These are phyloP conservation scores for Oncorhynchus nerka DNA, from an alignment of 2,113 vertebrate genomes.

Conservation along the genomic window DNA sequence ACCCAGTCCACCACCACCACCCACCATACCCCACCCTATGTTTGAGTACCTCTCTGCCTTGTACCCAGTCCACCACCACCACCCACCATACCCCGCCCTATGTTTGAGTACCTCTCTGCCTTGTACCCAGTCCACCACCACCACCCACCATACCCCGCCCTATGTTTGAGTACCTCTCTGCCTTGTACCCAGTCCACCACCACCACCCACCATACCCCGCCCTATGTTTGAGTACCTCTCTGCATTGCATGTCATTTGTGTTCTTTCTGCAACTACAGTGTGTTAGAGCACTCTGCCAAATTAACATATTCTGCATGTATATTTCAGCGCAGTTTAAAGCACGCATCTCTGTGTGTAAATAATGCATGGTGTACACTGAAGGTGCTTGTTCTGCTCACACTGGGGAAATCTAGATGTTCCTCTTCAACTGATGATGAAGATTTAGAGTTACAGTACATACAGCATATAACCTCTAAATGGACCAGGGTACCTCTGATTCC, in stretches of 20 bases:
- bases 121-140: constrained; percentile 19
- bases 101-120: neutral
- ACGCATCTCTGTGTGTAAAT: constrained; percentile 87
- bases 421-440: no score
- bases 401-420: constrained; percentile 80
- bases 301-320: constrained; percentile 98
- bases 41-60: neutral
- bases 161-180: neutral
- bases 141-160: neutral
- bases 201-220: no score
- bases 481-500: constrained; percentile 85
- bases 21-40: constrained; percentile 19
- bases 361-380: constrained; percentile 89
- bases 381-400: constrained; percentile 78
- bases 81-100: no score
- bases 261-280: constrained; percentile 80
- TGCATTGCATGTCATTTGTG: constrained; percentile 47
- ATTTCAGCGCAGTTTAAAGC: constrained; percentile 93
- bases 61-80: neutral
- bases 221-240: constrained; percentile 41
- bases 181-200: neutral
- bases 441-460: no score
- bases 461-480: constrained; percentile 83
- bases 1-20: constrained; percentile 36
- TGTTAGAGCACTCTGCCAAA: constrained; percentile 74